phyloP scores from a whole-genome alignment of 2,113 vertebrate species.

The Oryzias melastigma region DNA sequence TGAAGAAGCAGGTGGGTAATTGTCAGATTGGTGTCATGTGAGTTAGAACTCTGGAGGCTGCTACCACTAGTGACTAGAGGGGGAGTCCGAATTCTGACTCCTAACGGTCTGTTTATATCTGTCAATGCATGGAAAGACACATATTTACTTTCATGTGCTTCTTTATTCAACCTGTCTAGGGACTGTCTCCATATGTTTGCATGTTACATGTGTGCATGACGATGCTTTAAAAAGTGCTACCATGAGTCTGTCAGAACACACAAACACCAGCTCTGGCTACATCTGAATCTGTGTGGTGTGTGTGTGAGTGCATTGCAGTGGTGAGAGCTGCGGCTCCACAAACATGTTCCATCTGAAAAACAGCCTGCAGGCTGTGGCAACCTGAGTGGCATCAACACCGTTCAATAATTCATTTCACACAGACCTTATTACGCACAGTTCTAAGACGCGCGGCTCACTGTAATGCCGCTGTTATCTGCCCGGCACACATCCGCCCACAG shows the following conservation, averaged over 20 bases:
- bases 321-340: conserved; percentile 14
- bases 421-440: conserved; percentile 31
- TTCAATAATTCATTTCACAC: conserved; percentile 55
- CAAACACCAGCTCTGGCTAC: neutral
- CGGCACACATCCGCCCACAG: conserved; percentile 14
- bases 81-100: no score
- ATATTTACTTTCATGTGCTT: no score
- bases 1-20: no score
- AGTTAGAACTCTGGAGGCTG: no score
- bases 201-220: neutral
- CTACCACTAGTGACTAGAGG: no score
- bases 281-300: neutral
- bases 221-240: neutral
- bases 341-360: conserved; percentile 25
- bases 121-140: no score
- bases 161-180: no score
- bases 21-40: no score
- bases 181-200: no score
- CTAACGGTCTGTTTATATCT: no score
- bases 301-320: neutral
- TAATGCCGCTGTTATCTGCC: conserved; percentile 28
- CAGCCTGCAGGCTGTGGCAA: conserved; percentile 21
- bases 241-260: neutral
- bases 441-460: conserved; percentile 9
- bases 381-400: conserved; percentile 25